Base-by-base conservation (phyloP, 1,140 invertebrate species). In the Cotesia glomerata region DNA sequence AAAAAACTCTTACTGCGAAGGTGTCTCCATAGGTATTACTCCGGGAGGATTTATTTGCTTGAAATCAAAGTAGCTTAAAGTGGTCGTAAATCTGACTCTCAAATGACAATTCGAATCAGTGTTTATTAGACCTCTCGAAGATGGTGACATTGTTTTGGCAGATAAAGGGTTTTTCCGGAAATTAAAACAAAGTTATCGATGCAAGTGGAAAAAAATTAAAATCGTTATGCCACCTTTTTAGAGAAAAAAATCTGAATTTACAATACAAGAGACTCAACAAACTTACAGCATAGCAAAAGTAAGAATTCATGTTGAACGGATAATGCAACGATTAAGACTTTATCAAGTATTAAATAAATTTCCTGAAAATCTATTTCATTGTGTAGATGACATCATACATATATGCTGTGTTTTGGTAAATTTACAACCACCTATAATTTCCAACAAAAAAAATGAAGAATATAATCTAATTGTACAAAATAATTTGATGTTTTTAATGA, bases 91-190 rank as follows among this genome's bases (percentile, higher is more conserved):
- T 81, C 74, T 69, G 83, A 87, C 73, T 81, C 79, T 51, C 79
- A 74, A 51, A 75, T 84, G 9, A 81, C 80, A 8, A 69, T 68
- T 14, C n/a, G 71, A 79, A 49, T 76, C 66, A 64, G 79, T n/a
- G 78, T 3, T 79, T 81, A 36, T 18, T 82, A 63, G 74, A 82
- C 66, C 54, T 62, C 59, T 82, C 8, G 75, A 81, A 69, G 62
- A 69, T 49, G 77, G 75, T 59, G 82, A 84, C 77, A 36, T 71
- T 36, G 72, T 82, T 34, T 78, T 84, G 74, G 83, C 79, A 32
- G 83, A 84, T 73, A 80, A 83, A 78, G 83, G 85, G n/a, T n/a
- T 36, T 85, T 86, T 73, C 75, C 78, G 35, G 76, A 74, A 71
- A 78, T 78, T 68, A 73, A 74, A 71, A 61, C 39, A n/a, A n/a